Evolutionary conservation across 1,140 invertebrate species (phyloP).

Genomic region (Drosophila eugracilis): DNA sequence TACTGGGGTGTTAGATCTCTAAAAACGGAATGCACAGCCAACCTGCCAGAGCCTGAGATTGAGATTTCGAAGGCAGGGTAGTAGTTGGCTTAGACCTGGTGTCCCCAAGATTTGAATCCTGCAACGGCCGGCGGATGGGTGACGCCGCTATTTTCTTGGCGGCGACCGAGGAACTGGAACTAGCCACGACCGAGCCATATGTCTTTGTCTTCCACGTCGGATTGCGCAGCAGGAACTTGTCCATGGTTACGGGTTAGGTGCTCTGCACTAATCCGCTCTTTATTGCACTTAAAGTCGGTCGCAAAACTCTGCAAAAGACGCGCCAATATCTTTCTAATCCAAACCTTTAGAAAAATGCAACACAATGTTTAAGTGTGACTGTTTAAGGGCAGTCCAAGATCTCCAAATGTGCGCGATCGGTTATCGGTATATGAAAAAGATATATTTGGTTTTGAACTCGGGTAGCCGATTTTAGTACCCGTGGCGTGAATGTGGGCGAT

Average conservation of each 20-base stretch:
- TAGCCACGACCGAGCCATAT: slow-evolving; percentile 30
- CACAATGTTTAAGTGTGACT: neutral
- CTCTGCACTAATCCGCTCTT: neutral
- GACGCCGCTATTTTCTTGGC: slow-evolving; percentile 1
- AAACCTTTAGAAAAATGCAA: slow-evolving; percentile 4
- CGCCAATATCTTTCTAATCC: neutral
- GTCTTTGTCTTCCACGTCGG: slow-evolving; percentile 65
- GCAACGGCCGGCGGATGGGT: slow-evolving; percentile 32
- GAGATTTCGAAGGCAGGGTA: slow-evolving; percentile 7
- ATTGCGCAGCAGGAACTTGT: slow-evolving; percentile 55
- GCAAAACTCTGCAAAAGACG: slow-evolving; percentile 19
- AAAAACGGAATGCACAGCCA: slow-evolving; percentile 39
- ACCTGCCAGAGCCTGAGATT: slow-evolving; percentile 45
- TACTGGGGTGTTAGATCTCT: neutral
- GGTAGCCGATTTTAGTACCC: no score
- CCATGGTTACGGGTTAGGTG: slow-evolving; percentile 31
- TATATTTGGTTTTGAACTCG: no score
- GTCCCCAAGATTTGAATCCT: slow-evolving; percentile 21
- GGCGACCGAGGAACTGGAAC: slow-evolving; percentile 9
- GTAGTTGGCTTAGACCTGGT: slow-evolving; percentile 1
- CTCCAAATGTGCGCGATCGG: neutral
- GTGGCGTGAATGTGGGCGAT: no score
- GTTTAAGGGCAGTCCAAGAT: neutral
- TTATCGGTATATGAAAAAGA: neutral
- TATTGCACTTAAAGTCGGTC: slow-evolving; percentile 38